Evolutionary conservation across 2,113 vertebrate species (phyloP).

Genomic region (Poeciliopsis prolifica): DNA sequence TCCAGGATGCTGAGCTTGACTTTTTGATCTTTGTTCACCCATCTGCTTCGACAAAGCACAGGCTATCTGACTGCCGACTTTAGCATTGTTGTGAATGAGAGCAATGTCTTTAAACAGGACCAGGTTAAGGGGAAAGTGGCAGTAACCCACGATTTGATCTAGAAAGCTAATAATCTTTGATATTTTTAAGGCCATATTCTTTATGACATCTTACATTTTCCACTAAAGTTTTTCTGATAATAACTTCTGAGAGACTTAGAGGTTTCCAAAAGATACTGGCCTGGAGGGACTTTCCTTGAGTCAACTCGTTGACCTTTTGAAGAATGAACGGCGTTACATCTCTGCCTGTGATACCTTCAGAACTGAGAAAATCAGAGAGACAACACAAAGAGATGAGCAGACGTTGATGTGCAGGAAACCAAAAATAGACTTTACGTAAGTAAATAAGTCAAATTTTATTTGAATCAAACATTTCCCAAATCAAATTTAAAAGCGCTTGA

Average conservation of each 20-base stretch:
- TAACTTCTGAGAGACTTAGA: slow-evolving; percentile 2
- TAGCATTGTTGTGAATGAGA: slow-evolving; percentile 89
- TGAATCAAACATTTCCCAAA: too few species aligned
- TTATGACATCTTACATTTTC: not conserved
- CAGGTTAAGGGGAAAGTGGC: slow-evolving; percentile 36
- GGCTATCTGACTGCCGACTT: slow-evolving; percentile 87
- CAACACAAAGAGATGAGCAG: not conserved
- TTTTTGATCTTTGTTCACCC: slow-evolving; percentile 30
- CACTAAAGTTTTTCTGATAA: not conserved
- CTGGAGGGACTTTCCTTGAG: slow-evolving; percentile 83
- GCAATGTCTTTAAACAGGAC: slow-evolving; percentile 82
- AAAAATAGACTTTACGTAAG: not conserved
- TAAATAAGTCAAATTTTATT: too few species aligned
- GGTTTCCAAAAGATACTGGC: slow-evolving; percentile 86
- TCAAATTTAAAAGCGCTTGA: too few species aligned
- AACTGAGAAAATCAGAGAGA: slow-evolving; percentile 65
- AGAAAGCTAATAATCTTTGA: not conserved
- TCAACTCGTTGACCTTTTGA: slow-evolving; percentile 82
- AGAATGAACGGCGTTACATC: slow-evolving; percentile 89
- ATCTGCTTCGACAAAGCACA: slow-evolving; percentile 79
- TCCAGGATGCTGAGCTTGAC: slow-evolving; percentile 19
- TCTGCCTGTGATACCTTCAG: slow-evolving; percentile 81
- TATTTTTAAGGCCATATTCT: not conserved
- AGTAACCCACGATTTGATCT: not conserved
- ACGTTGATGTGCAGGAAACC: not conserved